Evolutionary conservation across 2,797 vertebrate genomes (phyloP).

Genomic region (Enteromius afrohamiltoni): DNA sequence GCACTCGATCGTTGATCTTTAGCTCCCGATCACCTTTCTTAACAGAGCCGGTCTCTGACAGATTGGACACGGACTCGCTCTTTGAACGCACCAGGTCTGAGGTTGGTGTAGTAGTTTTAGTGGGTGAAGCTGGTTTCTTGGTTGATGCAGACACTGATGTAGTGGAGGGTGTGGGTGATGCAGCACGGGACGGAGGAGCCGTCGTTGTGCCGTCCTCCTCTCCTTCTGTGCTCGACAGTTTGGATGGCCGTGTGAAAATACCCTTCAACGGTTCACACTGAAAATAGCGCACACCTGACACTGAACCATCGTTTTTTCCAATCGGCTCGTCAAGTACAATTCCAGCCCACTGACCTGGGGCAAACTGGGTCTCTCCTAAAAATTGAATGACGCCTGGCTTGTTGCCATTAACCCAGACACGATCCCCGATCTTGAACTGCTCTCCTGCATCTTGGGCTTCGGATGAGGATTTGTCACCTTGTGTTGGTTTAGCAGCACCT

Average conservation of each 20-base stretch:
- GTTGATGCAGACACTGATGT: constrained; percentile 76
- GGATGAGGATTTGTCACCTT: constrained; percentile 61
- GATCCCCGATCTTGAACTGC: constrained; percentile 88
- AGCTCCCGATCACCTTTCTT: constrained; percentile 97
- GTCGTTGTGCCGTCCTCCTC: constrained; percentile 88
- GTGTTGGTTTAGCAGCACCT: constrained; percentile 75
- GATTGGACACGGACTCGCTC: constrained; percentile 94
- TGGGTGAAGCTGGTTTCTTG: constrained; percentile 74
- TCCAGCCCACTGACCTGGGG: constrained; percentile 97
- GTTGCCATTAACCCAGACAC: constrained; percentile 97
- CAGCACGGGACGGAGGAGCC: constrained; percentile 78
- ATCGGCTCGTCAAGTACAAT: constrained; percentile 96
- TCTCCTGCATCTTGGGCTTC: constrained; percentile 83
- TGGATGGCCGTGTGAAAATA: constrained; percentile 96
- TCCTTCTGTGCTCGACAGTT: constrained; percentile 87
- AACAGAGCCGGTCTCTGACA: constrained; percentile 91
- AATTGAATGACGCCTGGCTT: constrained; percentile 95
- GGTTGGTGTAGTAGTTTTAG: constrained; percentile 69
- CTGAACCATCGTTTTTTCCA: constrained; percentile 96
- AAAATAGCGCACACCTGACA: constrained; percentile 95
- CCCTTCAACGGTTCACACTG: constrained; percentile 93
- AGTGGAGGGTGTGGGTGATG: constrained; percentile 81
- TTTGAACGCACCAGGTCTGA: constrained; percentile 88
- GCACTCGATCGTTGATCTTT: constrained; percentile 92
- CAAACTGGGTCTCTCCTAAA: constrained; percentile 96